phyloP scores from a whole-genome alignment of 2,797 vertebrate species.

The Microctenopoma stevenorrisi region DNA sequence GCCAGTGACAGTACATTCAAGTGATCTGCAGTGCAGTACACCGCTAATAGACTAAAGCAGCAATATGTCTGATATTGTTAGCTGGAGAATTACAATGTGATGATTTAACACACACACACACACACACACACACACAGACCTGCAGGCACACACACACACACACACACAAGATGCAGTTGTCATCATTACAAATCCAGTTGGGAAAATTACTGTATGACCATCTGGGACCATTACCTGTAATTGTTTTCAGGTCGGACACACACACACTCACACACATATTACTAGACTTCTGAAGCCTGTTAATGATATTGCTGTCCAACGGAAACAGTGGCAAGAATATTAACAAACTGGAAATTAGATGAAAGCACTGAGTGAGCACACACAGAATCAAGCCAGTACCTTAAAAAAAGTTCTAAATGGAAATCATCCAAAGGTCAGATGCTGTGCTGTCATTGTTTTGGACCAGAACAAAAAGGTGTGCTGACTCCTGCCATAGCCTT shows the following conservation, averaged over 20 bases:
- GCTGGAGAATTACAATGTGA: constrained; percentile 34
- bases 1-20: neutral
- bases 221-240: constrained; percentile 44
- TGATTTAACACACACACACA: constrained; percentile 6
- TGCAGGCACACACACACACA: constrained; percentile 6
- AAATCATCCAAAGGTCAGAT: constrained; percentile 29
- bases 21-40: constrained; percentile 13
- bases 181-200: constrained; percentile 35
- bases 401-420: constrained; percentile 18
- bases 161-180: constrained; percentile 15
- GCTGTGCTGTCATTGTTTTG: constrained; percentile 40
- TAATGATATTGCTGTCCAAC: neutral
- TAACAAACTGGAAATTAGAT: neutral
- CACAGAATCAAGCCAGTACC: constrained; percentile 10
- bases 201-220: constrained; percentile 41
- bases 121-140: neutral
- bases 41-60: constrained; percentile 21
- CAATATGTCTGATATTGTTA: constrained; percentile 34
- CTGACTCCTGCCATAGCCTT: constrained; percentile 13
- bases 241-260: constrained; percentile 34
- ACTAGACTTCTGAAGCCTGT: constrained; percentile 5
- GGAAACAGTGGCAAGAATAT: neutral
- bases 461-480: constrained; percentile 25
- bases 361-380: neutral
- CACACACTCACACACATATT: constrained; percentile 1